Conservation (phyloP, 2,113 vertebrate genomes). For the Galeopterus variegatus region DNA sequence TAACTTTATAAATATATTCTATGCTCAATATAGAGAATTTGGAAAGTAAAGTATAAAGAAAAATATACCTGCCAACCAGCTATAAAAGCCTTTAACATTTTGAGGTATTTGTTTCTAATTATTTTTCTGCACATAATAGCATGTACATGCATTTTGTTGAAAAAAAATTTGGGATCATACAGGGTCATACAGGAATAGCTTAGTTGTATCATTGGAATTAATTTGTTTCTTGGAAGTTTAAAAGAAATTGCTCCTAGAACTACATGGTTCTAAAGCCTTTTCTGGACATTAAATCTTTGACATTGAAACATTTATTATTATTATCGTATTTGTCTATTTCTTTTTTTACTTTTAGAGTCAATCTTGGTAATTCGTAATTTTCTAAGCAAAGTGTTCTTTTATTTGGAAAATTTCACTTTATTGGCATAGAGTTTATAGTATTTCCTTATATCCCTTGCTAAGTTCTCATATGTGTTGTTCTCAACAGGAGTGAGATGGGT, state of each 20-base stretch:
- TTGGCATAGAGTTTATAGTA: neutral
- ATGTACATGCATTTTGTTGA: neutral
- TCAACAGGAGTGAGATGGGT: neutral
- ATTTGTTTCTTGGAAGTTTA: conserved; percentile 29
- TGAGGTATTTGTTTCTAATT: conserved; percentile 2
- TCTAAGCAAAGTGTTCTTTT: neutral
- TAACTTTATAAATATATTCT: neutral
- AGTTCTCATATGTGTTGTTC: neutral
- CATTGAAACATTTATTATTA: neutral
- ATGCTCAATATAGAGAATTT: conserved; percentile 31
- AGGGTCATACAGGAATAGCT: neutral
- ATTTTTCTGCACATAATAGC: neutral
- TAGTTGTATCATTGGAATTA: neutral
- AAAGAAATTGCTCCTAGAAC: neutral
- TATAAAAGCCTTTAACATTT: conserved; percentile 11
- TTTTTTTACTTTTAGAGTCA: conserved; percentile 20
- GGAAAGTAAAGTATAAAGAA: conserved; percentile 35
- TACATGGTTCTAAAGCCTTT: neutral
- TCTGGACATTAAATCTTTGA: neutral
- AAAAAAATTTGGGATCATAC: neutral
- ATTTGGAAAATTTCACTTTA: conserved; percentile 39
- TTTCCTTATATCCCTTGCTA: neutral
- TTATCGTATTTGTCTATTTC: neutral
- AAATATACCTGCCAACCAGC: neutral
- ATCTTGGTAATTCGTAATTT: conserved; percentile 22